phyloP scores from a whole-genome alignment of 2,888 invertebrate genomes.

The Macrophya alboannulata region DNA sequence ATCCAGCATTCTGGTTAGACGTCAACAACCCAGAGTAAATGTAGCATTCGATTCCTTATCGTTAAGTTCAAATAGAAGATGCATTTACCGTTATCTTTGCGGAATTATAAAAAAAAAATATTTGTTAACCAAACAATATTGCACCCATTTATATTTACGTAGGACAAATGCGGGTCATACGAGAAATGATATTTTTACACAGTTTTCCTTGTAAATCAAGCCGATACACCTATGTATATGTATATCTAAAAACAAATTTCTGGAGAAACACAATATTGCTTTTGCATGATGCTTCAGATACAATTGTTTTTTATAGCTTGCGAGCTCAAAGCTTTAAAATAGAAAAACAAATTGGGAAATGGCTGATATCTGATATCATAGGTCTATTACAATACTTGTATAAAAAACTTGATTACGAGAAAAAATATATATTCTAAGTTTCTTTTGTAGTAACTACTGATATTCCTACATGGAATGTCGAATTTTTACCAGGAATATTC shows the following conservation, averaged over 20 bases:
- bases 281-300: neutral
- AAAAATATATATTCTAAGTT: neutral
- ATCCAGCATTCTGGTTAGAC: neutral
- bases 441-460: neutral
- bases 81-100: constrained; percentile 15
- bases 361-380: neutral
- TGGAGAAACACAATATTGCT: neutral
- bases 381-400: neutral
- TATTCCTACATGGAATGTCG: neutral
- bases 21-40: neutral
- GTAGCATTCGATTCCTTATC: constrained; percentile 11
- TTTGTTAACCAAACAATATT: constrained; percentile 8
- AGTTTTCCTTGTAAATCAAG: neutral
- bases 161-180: neutral
- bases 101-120: neutral
- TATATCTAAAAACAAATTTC: neutral
- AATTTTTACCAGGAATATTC: neutral
- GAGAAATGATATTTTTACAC: neutral
- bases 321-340: neutral
- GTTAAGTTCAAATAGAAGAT: neutral
- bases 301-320: constrained; percentile 12
- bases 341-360: neutral
- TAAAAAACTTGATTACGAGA: neutral
- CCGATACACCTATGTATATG: neutral
- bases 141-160: neutral